phyloP scores from a whole-genome alignment of 2,113 vertebrate species.

The Brachyhypopomus occidentalis region DNA sequence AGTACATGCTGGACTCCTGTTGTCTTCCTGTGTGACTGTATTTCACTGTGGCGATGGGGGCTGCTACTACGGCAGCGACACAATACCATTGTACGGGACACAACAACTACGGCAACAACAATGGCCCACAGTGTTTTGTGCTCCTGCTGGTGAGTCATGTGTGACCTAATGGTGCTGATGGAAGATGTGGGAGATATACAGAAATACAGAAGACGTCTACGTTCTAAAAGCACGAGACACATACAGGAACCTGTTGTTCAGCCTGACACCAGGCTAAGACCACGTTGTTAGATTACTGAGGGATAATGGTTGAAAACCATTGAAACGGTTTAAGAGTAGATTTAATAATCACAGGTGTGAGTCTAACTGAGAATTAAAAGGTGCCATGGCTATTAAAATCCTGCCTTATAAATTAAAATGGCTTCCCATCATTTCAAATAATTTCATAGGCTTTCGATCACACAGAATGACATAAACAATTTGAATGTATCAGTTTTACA shows the following conservation, averaged over 20 bases:
- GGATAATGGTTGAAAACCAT: neutral
- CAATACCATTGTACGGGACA: conserved; percentile 68
- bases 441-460: too few species aligned
- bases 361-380: too few species aligned
- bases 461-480: too few species aligned
- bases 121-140: conserved; percentile 69
- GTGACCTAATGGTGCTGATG: conserved; percentile 68
- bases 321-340: neutral
- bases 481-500: too few species aligned
- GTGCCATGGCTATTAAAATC: too few species aligned
- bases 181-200: conserved; percentile 42
- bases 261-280: conserved; percentile 5
- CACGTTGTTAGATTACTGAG: neutral
- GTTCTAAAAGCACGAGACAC: conserved; percentile 50
- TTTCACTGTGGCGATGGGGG: conserved; percentile 51
- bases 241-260: conserved; percentile 16
- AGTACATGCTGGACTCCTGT: conserved; percentile 25
- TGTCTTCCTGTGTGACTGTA: conserved; percentile 44
- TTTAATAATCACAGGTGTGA: too few species aligned
- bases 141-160: conserved; percentile 76
- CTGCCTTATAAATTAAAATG: too few species aligned
- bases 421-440: too few species aligned
- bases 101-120: conserved; percentile 66
- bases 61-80: conserved; percentile 47
- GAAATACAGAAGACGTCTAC: conserved; percentile 51